Conservation (phyloP, 2,888 invertebrate species). For the Hyposoter dolosus region DNA sequence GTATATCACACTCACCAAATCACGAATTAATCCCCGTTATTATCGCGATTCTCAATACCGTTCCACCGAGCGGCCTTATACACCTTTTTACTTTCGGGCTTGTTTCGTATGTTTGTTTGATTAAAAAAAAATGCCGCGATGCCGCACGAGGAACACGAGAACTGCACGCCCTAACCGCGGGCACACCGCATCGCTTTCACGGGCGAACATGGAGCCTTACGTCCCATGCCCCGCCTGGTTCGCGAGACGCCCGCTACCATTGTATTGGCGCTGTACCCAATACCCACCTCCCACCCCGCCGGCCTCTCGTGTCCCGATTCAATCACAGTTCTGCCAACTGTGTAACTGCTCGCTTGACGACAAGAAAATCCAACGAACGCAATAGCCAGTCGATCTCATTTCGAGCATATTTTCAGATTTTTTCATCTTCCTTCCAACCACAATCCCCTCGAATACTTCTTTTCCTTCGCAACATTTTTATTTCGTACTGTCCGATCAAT, state of each 20-base stretch:
- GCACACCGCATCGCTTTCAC: conserved; percentile 83
- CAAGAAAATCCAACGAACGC: conserved; percentile 68
- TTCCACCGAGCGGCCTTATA: conserved; percentile 10
- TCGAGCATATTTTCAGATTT: not conserved
- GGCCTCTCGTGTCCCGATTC: conserved; percentile 30
- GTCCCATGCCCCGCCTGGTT: conserved; percentile 79
- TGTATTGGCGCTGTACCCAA: conserved; percentile 70
- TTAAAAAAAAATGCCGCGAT: conserved; percentile 73
- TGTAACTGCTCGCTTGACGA: conserved; percentile 71
- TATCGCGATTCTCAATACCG: conserved; percentile 24
- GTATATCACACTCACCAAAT: conserved; percentile 41
- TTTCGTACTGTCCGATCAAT: not conserved
- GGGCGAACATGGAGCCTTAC: conserved; percentile 82
- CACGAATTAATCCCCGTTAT: conserved; percentile 15
- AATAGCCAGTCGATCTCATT: conserved; percentile 2
- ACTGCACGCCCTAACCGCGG: conserved; percentile 83
- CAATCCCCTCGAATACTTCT: not conserved
- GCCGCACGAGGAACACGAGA: conserved; percentile 77
- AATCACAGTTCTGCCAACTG: conserved; percentile 62
- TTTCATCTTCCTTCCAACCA: not conserved
- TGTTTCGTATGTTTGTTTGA: conserved; percentile 45
- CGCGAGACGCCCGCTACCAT: conserved; percentile 72
- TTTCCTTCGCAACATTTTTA: not conserved
- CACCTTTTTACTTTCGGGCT: conserved; percentile 11
- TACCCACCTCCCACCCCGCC: conserved; percentile 58